Evolutionary conservation across 2,113 vertebrate genomes (phyloP), one percentile per base, ranked within the genome.

Genomic region (Plectropomus leopardus): DNA sequence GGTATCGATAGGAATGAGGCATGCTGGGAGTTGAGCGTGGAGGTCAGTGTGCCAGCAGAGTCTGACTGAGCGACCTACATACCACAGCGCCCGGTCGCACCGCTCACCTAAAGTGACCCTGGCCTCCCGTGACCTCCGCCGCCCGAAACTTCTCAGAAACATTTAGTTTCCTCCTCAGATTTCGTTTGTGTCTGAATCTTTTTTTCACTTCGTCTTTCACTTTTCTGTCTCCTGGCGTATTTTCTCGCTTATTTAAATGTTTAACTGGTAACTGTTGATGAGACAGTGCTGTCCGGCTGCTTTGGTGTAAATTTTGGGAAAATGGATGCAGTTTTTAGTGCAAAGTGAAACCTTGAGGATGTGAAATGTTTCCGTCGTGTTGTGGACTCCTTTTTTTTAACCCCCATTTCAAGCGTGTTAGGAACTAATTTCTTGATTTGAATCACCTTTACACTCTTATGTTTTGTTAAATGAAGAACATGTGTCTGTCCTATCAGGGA

Each of bases 21-120:
- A 72, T 89, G 87, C 80, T 89, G 81, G 87, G 80, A 83, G 74
- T 36, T 54, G 63, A 68, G 53, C 17, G 0, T 42, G 72, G 69
- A 66, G 84, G 87, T 84, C 84, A 88, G 80, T 75, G 76, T 86
- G 77, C 36, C 81, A 78, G 59, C 80, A 76, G 71, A 32, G 66
- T 67, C 60, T 76, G 71, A 72, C 67, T 74, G 64, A 53, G 63
- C 76, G 77, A 82, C 87, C 80, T 45, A 82, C 40, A 72, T 82
- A 67, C 73, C 21, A 6, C 57, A n/a, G 2, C 3, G 23, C 68
- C 40, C 7, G 71, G 26, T 54, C 45, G 7, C 55, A 24, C 5
- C 44, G 1, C 76, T 78, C 78, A 76, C 81, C 87, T 78, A 0
- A 61, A 4, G 34, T 26, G 58, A 77, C 72, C 73, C 74, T 40